Percentiles rank a stretch among this genome's conserved stretches.
Conservation (phyloP, 2,888 invertebrate genomes). For the Autographa pulchrina region DNA sequence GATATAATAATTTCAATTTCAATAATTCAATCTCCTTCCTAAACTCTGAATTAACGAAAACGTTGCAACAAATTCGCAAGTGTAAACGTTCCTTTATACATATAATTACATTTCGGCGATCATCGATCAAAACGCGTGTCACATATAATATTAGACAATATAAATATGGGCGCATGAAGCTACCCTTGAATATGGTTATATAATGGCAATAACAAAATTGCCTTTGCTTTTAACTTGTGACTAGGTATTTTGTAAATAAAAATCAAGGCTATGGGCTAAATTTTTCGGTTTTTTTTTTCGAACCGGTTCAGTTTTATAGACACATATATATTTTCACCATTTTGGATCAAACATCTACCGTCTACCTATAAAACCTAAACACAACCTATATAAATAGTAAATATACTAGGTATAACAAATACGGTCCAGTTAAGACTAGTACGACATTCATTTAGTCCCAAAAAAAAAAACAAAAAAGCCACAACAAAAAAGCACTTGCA, state of each 20-base stretch:
- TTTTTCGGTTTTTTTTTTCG: no score
- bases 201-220: slow-evolving; percentile 4
- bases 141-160: background rate
- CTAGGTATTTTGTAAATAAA: no score
- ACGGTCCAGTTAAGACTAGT: background rate
- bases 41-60: background rate
- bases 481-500: slow-evolving; percentile 3
- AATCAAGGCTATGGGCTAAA: no score
- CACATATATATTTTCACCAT: no score
- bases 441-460: background rate
- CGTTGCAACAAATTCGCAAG: background rate
- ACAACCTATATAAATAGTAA: no score
- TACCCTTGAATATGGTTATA: slow-evolving; percentile 4
- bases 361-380: no score
- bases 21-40: no score
- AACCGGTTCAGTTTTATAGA: no score
- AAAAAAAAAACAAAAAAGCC: background rate
- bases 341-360: no score
- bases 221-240: background rate
- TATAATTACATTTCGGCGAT: slow-evolving; percentile 73
- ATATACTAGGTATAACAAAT: no score
- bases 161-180: background rate
- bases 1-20: no score
- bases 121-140: slow-evolving; percentile 69
- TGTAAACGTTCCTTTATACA: background rate